These are phyloP conservation scores for Achlya flavicornis DNA, from an alignment of 2,888 invertebrate genomes.

Conservation along the genomic window DNA sequence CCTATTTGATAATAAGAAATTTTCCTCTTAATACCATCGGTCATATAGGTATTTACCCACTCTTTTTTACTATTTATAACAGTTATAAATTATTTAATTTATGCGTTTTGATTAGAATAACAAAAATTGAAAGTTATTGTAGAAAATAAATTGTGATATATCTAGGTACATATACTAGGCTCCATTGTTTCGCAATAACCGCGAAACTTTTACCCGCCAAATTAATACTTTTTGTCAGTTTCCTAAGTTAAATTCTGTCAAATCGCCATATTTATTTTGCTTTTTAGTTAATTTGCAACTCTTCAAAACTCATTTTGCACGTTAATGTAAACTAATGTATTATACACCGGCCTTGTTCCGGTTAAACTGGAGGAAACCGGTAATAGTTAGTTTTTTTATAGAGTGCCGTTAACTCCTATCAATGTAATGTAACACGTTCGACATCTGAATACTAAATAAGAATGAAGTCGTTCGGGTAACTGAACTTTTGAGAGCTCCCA, in stretches of 20 bases:
- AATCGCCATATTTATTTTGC: not conserved
- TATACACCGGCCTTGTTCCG: conserved; percentile 60
- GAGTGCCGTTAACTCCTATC: conserved; percentile 62
- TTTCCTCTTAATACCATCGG: too few species aligned
- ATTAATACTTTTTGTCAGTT: not conserved
- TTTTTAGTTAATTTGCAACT: not conserved
- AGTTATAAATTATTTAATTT: too few species aligned
- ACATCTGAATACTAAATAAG: conserved; percentile 65
- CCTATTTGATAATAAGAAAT: too few species aligned
- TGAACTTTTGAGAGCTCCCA: conserved; percentile 50
- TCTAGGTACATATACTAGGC: too few species aligned
- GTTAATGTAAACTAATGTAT: conserved; percentile 56
- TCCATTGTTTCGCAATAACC: too few species aligned
- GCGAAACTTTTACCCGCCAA: too few species aligned
- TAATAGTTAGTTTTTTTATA: conserved; percentile 62
- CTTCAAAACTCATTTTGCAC: conserved; percentile 17
- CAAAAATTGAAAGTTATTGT: too few species aligned
- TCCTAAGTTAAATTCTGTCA: not conserved
- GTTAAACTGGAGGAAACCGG: conserved; percentile 59
- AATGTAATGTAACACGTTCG: conserved; percentile 56
- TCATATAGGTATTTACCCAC: too few species aligned
- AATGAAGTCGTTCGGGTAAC: conserved; percentile 51
- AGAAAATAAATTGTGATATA: too few species aligned
- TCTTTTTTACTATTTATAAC: too few species aligned
- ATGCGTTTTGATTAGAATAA: too few species aligned